Conservation (phyloP, 2,113 vertebrate genomes). For the Gobio gobio region DNA sequence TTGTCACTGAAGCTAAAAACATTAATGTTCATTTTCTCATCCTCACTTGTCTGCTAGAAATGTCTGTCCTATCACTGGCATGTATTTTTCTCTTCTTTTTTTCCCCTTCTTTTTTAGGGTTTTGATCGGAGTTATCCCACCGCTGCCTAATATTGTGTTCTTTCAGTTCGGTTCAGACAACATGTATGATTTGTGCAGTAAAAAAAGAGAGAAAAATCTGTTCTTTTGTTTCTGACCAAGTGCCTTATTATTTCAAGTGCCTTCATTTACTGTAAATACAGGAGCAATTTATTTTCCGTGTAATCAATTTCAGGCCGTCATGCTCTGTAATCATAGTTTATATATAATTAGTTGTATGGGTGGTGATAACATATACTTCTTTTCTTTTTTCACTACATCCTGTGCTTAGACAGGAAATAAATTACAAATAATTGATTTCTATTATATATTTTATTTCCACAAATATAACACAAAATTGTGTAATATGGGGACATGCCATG, state of each 20-base stretch:
- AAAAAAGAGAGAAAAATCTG: slow-evolving; percentile 60
- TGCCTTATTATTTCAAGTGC: slow-evolving; percentile 25
- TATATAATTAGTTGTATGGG: background rate
- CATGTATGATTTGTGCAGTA: slow-evolving; percentile 79
- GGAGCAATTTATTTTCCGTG: background rate
- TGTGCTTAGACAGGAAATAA: background rate
- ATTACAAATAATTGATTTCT: background rate
- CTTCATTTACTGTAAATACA: slow-evolving; percentile 4
- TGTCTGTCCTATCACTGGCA: slow-evolving; percentile 57
- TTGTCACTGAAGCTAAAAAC: slow-evolving; percentile 54
- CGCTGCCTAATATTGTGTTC: slow-evolving; percentile 69
- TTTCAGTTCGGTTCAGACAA: slow-evolving; percentile 72
- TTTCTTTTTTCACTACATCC: background rate
- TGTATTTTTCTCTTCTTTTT: slow-evolving; percentile 63
- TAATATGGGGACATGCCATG: background rate
- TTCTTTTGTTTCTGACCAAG: slow-evolving; percentile 16
- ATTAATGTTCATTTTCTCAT: slow-evolving; percentile 51
- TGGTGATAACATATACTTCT: background rate
- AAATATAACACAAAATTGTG: background rate
- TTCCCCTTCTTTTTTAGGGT: slow-evolving; percentile 55
- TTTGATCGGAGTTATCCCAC: slow-evolving; percentile 65
- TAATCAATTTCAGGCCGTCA: background rate
- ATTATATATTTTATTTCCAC: background rate
- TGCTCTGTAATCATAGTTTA: background rate
- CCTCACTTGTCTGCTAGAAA: slow-evolving; percentile 62